phyloP scores from a whole-genome alignment of 2,888 invertebrate species.

The Hedychridium roseum region DNA sequence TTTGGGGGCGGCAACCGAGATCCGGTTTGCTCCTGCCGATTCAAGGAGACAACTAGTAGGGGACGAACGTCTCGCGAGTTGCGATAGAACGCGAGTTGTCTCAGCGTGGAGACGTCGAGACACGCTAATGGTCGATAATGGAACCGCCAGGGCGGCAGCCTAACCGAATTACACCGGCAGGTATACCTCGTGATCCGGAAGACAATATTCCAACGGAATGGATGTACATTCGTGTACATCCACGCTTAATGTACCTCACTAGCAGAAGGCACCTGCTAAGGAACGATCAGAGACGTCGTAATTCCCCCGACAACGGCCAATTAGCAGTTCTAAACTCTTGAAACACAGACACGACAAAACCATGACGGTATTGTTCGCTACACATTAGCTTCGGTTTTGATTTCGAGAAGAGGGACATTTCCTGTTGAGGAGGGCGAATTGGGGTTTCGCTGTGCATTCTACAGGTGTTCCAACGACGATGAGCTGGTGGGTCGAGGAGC shows the following conservation, averaged over 20 bases:
- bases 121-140: constrained; percentile 58
- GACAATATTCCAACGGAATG: constrained; percentile 22
- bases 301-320: too few relatives aligned
- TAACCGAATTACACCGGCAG: constrained; percentile 48
- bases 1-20: constrained; percentile 5
- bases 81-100: constrained; percentile 21
- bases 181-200: constrained; percentile 29
- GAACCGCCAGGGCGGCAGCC: constrained; percentile 40
- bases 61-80: background rate
- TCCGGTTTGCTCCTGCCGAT: too few relatives aligned
- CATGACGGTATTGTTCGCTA: too few relatives aligned
- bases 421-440: too few relatives aligned
- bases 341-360: too few relatives aligned
- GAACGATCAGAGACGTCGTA: background rate
- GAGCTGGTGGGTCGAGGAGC: constrained; percentile 1
- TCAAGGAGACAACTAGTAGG: too few relatives aligned
- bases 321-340: too few relatives aligned
- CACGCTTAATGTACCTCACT: background rate
- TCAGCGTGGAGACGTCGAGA: constrained; percentile 34
- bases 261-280: background rate
- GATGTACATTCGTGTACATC: too few relatives aligned
- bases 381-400: too few relatives aligned
- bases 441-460: too few relatives aligned
- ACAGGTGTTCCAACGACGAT: constrained; percentile 19
- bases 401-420: too few relatives aligned